Evolutionary conservation across 2,888 invertebrate species (phyloP), one percentile per base, ranked within the genome.

Genomic region (Helobdella robusta): DNA sequence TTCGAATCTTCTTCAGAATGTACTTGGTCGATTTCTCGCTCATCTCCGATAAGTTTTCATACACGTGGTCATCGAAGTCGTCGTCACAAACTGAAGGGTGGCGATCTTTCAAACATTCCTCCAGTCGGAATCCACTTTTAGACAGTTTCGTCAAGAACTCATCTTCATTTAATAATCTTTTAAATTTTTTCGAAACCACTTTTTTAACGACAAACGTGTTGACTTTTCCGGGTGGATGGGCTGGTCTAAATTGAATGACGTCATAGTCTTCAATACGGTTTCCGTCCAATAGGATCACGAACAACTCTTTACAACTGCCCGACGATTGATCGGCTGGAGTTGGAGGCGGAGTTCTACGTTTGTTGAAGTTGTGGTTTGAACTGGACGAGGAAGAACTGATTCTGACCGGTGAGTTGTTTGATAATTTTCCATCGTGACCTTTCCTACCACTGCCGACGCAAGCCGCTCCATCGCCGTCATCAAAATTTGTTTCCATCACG

Each of bases 111-210:
- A 44, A 30, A 25, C 62, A 40, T 2, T 50, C 32, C 23, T n/a
- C 23, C 32, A 62, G 6, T 20, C 50, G 11, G 30, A 62, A 62
- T n/a, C 23, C 20, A 32, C 44, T 50, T 48, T 62, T 62, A 1
- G 50, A 36, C 15, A 62, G 34, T 25, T 62, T 62, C 15, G 48
- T 62, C 1, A 62, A 30, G 34, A 62, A 62, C 5, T 44, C 50
- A 48, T 62, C 46, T 6, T 62, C 50, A 30, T 62, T 44, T 3
- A 62, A 11, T 11, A 48, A 32, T 20, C 44, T 23, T 18, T 40
- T 46, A 30, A 62, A 11, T 32, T 34, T 50, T 8, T 50, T 28
- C 3, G 48, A 28, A 23, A 48, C 15, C 1, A 32, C 8, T 11
- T 1, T 50, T 23, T 30, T 62, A 6, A 62, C 50, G 30, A 34